phyloP scores from a whole-genome alignment of 2,888 invertebrate genomes.

The Plagodis dolabraria region DNA sequence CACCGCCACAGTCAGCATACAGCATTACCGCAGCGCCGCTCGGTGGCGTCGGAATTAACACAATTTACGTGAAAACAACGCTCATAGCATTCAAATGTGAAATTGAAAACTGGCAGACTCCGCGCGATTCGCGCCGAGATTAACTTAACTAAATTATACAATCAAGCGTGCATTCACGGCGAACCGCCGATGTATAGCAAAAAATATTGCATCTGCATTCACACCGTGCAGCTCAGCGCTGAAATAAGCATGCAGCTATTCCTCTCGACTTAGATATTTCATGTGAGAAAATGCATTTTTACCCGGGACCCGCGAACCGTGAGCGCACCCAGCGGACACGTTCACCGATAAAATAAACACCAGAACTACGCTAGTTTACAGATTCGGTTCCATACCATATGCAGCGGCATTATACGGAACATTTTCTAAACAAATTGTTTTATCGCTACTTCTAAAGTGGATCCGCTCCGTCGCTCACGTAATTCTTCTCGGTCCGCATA shows the following conservation, averaged over 20 bases:
- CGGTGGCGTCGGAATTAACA: constrained; percentile 43
- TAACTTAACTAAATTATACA: constrained; percentile 72
- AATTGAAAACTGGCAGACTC: constrained; percentile 66
- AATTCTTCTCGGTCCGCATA: constrained; percentile 80
- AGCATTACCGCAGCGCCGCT: constrained; percentile 41
- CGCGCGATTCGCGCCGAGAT: constrained; percentile 60
- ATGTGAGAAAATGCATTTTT: constrained; percentile 58
- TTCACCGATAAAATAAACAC: constrained; percentile 62
- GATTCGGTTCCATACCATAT: constrained; percentile 60
- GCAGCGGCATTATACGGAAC: constrained; percentile 63
- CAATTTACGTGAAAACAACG: constrained; percentile 62
- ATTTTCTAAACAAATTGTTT: constrained; percentile 80
- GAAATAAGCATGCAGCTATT: constrained; percentile 43
- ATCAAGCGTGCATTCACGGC: constrained; percentile 65
- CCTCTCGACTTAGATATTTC: constrained; percentile 48
- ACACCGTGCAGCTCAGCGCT: constrained; percentile 26
- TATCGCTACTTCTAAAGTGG: constrained; percentile 75
- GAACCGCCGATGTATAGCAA: constrained; percentile 34
- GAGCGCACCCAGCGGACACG: constrained; percentile 57
- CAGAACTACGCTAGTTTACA: constrained; percentile 54
- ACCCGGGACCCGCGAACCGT: constrained; percentile 45
- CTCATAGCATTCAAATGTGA: constrained; percentile 59
- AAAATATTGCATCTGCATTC: constrained; percentile 45
- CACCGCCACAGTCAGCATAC: constrained; percentile 29
- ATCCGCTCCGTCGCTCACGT: constrained; percentile 70